A percentile compares a stretch with the other conserved stretches of the same genome.
These are phyloP conservation scores for Trileptium ribeirensis DNA, from an alignment of 2,888 invertebrate genomes.

Conservation along the genomic window DNA sequence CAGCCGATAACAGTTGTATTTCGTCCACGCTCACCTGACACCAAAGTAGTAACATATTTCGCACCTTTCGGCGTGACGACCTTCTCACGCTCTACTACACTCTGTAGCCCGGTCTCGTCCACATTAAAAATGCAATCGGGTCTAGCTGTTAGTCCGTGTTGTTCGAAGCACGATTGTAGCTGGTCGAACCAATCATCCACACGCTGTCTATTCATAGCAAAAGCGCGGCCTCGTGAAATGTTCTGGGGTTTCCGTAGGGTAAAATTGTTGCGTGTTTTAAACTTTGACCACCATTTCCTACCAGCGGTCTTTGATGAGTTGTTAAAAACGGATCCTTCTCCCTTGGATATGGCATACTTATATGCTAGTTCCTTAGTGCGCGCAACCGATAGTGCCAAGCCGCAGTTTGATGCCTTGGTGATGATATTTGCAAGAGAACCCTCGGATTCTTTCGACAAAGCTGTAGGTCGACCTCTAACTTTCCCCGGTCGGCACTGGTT, in stretches of 20 bases:
- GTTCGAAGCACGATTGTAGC: neutral
- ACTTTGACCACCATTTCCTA: conserved; percentile 2
- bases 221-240: neutral
- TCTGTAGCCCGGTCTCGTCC: neutral
- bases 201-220: neutral
- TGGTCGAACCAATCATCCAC: neutral
- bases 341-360: neutral
- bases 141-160: neutral
- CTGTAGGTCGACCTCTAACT: too few relatives aligned
- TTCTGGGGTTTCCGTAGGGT: neutral
- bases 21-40: neutral
- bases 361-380: neutral
- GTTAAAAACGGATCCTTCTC: neutral
- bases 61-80: neutral
- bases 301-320: neutral
- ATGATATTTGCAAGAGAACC: too few relatives aligned
- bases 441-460: too few relatives aligned
- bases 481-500: too few relatives aligned
- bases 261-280: neutral
- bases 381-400: too few relatives aligned
- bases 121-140: neutral
- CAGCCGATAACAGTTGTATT: conserved; percentile 7
- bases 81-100: neutral
- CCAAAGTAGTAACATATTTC: neutral
- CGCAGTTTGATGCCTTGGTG: too few relatives aligned